Conservation (phyloP, 2,888 invertebrate genomes). For the Gastrophysa polygoni region DNA sequence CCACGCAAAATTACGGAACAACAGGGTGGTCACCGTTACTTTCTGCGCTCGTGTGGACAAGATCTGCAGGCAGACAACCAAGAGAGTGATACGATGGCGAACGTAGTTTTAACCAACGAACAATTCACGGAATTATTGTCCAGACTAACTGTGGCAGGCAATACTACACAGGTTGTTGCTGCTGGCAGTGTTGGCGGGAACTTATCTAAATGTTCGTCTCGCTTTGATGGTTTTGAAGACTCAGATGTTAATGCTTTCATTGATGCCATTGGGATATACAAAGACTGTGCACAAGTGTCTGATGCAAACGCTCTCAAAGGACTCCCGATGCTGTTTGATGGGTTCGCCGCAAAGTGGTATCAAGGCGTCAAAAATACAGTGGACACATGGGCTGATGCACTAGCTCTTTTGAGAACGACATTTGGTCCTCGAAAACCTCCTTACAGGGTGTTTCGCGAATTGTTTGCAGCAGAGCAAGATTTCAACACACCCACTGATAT, state of each 20-base stretch:
- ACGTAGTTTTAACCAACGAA: constrained; percentile 3
- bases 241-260: constrained; percentile 15
- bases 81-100: background rate
- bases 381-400: constrained; percentile 16
- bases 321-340: constrained; percentile 29
- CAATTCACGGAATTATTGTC: constrained; percentile 10
- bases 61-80: background rate
- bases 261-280: constrained; percentile 11
- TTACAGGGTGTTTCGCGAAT: constrained; percentile 17
- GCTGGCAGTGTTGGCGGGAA: constrained; percentile 1
- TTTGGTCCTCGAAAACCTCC: constrained; percentile 31
- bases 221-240: constrained; percentile 9
- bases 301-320: constrained; percentile 16
- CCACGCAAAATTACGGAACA: background rate
- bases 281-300: constrained; percentile 8
- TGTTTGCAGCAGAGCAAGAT: constrained; percentile 22
- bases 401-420: constrained; percentile 13
- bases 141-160: background rate
- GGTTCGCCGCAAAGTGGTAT: constrained; percentile 29
- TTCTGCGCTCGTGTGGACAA: background rate
- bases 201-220: constrained; percentile 15
- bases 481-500: constrained; percentile 7
- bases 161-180: background rate
- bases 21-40: background rate
- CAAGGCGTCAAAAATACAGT: constrained; percentile 28